Conservation (phyloP, 2,797 vertebrate genomes). For the Monodelphis domestica region DNA sequence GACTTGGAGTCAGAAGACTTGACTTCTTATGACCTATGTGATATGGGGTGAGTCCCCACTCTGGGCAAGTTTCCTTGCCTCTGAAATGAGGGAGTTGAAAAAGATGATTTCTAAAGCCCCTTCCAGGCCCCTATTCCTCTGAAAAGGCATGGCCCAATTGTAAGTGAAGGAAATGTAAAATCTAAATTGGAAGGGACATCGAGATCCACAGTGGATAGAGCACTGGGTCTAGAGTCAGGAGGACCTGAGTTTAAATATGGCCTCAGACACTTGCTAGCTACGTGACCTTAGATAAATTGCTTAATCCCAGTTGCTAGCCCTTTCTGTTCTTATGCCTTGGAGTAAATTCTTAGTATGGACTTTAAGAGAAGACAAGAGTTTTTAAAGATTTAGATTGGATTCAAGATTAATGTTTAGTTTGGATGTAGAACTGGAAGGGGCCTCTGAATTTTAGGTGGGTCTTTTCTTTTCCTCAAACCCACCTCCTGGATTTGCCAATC, state of each 20-base stretch:
- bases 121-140: not conserved
- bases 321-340: too few species aligned
- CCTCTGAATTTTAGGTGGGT: not conserved
- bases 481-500: not conserved
- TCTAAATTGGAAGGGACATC: too few species aligned
- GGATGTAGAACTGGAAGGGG: not conserved
- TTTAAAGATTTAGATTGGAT: not conserved
- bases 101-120: not conserved
- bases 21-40: not conserved
- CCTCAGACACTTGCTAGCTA: too few species aligned
- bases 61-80: not conserved
- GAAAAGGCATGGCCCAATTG: not conserved
- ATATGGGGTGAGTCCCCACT: not conserved
- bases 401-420: not conserved
- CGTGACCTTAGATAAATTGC: too few species aligned
- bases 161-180: not conserved
- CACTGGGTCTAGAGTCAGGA: too few species aligned
- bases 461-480: not conserved
- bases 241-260: too few species aligned
- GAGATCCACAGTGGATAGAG: too few species aligned
- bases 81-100: not conserved
- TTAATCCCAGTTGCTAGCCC: too few species aligned
- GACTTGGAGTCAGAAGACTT: not conserved
- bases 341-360: too few species aligned
- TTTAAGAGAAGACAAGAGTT: too few species aligned